Percentiles rank a stretch among this genome's conserved stretches.
phyloP scores from a whole-genome alignment of 2,888 invertebrate species.

The Chrysotoxum bicinctum region DNA sequence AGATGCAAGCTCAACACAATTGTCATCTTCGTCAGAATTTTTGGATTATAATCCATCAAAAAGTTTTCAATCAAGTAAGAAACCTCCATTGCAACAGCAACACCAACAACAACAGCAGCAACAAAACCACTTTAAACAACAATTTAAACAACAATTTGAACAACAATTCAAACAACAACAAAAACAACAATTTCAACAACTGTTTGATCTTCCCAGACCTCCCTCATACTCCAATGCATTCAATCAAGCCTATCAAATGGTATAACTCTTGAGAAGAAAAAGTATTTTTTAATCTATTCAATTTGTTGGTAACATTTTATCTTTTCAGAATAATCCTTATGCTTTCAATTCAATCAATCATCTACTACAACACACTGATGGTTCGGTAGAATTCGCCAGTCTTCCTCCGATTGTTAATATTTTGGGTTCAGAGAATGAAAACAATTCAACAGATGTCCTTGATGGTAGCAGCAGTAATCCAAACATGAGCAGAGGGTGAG shows the following conservation, averaged over 20 bases:
- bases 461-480: slow-evolving; percentile 80
- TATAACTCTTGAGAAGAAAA: slow-evolving; percentile 59
- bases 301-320: background rate
- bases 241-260: slow-evolving; percentile 80
- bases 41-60: slow-evolving; percentile 80
- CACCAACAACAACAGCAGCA: slow-evolving; percentile 55
- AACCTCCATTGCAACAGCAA: slow-evolving; percentile 40
- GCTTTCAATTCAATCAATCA: slow-evolving; percentile 75
- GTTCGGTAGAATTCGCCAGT: slow-evolving; percentile 85
- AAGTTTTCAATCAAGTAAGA: slow-evolving; percentile 69
- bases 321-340: slow-evolving; percentile 76
- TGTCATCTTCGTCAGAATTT: slow-evolving; percentile 81
- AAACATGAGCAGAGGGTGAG: slow-evolving; percentile 79
- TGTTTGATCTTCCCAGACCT: slow-evolving; percentile 50
- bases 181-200: slow-evolving; percentile 62
- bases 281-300: background rate
- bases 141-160: slow-evolving; percentile 68
- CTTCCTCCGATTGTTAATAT: slow-evolving; percentile 87
- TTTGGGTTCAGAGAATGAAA: slow-evolving; percentile 79
- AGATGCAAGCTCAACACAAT: slow-evolving; percentile 79
- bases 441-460: slow-evolving; percentile 79
- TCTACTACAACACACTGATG: slow-evolving; percentile 76
- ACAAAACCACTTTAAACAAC: slow-evolving; percentile 70
- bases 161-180: slow-evolving; percentile 62
- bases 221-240: slow-evolving; percentile 76